phyloP scores from a whole-genome alignment of 2,113 vertebrate species.

The Corythornis cristatus region DNA sequence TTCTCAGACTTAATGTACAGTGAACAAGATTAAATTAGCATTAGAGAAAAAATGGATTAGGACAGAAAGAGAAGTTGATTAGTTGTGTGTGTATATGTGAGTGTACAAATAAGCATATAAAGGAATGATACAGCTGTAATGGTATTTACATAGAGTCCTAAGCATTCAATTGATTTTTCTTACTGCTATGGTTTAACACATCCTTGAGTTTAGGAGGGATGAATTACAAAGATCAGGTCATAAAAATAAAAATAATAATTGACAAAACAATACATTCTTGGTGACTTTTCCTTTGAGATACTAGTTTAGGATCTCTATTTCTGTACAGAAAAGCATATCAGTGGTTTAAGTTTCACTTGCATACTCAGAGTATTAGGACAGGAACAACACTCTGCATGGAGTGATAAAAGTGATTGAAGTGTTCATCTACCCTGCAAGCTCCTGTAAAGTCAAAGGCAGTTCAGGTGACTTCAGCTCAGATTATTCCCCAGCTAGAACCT shows the following conservation, averaged over 20 bases:
- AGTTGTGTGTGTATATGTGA: background rate
- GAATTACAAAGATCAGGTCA: background rate
- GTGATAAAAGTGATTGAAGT: background rate
- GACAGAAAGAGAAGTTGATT: background rate
- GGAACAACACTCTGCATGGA: background rate
- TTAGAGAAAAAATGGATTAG: background rate
- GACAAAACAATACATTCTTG: background rate
- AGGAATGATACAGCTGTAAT: background rate
- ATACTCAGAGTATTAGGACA: background rate
- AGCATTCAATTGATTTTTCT: background rate
- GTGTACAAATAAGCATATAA: background rate
- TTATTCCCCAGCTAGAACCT: background rate
- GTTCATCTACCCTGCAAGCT: background rate
- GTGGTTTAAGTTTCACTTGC: slow-evolving; percentile 11
- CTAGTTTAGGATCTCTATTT: background rate
- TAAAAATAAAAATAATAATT: background rate
- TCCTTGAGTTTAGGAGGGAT: background rate
- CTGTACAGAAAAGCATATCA: background rate
- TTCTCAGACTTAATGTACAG: background rate
- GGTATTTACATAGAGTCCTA: background rate
- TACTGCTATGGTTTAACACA: background rate
- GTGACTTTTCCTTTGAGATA: background rate
- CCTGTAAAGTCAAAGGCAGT: background rate
- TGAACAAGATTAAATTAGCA: background rate
- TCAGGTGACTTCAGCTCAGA: background rate